Conservation (phyloP, 2,797 vertebrate species). For the Tokudaia tokunoshimensis region DNA sequence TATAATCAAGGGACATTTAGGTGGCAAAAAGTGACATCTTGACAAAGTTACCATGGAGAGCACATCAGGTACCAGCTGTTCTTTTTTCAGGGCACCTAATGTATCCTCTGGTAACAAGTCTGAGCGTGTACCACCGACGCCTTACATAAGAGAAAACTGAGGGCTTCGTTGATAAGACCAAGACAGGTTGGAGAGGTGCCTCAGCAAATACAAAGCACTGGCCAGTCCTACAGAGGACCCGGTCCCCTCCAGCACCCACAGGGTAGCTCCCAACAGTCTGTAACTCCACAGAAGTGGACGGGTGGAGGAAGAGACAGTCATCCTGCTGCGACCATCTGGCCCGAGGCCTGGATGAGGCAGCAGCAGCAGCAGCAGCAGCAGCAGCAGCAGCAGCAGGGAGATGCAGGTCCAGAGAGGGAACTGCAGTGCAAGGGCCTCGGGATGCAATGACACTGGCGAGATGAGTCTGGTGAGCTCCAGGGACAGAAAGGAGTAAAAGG, state of each 20-base stretch:
- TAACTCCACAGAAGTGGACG: neutral
- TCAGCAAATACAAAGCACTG: no score
- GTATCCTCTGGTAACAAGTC: slow-evolving; percentile 26
- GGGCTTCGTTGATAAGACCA: neutral
- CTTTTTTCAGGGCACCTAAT: slow-evolving; percentile 27
- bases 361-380: neutral
- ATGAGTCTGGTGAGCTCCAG: neutral
- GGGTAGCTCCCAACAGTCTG: no score
- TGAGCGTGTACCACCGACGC: neutral
- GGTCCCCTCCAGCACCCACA: neutral
- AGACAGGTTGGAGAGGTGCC: no score
- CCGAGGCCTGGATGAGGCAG: neutral
- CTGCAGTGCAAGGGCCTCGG: neutral
- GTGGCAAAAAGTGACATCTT: neutral
- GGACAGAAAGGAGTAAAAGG: slow-evolving; percentile 32
- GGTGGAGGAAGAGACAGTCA: neutral
- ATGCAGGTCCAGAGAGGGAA: neutral
- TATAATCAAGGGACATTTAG: slow-evolving; percentile 14
- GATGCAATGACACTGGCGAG: neutral
- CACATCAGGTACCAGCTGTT: neutral
- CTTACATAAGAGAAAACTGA: neutral
- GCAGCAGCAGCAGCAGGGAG: neutral
- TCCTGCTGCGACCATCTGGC: neutral
- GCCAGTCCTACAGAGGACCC: neutral
- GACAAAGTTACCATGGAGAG: slow-evolving; percentile 34